Conservation (phyloP, 2,797 vertebrate genomes). For the Cuculus canorus region DNA sequence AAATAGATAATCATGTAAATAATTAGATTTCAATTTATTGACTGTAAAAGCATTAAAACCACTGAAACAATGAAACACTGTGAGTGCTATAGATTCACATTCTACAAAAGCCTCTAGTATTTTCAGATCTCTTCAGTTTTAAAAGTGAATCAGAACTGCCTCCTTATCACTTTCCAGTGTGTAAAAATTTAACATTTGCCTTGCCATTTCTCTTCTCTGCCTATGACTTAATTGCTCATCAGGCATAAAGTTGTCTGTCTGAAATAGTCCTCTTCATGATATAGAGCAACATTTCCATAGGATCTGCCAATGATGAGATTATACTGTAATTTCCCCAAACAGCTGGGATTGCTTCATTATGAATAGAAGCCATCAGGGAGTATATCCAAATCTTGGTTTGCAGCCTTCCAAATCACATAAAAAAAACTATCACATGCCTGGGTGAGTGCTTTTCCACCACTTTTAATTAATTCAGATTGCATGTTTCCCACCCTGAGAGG, state of each 20-base stretch:
- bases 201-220: background rate
- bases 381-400: slow-evolving; percentile 37
- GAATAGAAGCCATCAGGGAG: background rate
- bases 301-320: slow-evolving; percentile 37
- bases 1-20: background rate
- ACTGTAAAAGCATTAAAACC: background rate
- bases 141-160: background rate
- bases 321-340: slow-evolving; percentile 33
- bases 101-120: background rate
- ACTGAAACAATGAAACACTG: background rate
- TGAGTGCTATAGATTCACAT: background rate
- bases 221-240: background rate
- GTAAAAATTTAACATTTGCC: background rate
- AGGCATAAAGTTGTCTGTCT: background rate
- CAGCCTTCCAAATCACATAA: slow-evolving; percentile 43
- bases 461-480: background rate
- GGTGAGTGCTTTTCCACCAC: background rate
- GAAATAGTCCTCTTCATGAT: background rate
- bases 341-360: slow-evolving; percentile 22
- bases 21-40: background rate
- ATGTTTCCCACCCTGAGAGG: background rate
- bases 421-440: slow-evolving; percentile 9
- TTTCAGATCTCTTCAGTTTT: background rate
- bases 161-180: background rate
- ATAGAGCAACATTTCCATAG: background rate